Percentiles rank a stretch among this genome's conserved stretches.
phyloP scores from a whole-genome alignment of 2,888 invertebrate species.

The Stenchaetothrips biformis region DNA sequence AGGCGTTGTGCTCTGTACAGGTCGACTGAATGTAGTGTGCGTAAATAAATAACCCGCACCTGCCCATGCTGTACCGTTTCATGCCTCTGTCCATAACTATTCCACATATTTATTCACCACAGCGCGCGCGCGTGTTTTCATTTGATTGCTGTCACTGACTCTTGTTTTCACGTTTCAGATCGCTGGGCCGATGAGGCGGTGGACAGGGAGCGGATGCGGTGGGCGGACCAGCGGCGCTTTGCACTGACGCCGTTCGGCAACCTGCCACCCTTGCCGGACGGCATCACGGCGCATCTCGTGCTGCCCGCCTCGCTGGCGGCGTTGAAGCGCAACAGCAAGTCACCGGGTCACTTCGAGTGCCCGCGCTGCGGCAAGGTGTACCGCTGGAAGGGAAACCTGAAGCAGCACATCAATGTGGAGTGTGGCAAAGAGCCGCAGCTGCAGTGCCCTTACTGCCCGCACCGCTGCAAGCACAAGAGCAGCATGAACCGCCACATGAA shows the following conservation, averaged over 20 bases:
- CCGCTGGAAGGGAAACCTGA: conserved; percentile 37
- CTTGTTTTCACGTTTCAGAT: too few species aligned
- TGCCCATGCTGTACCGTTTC: too few species aligned
- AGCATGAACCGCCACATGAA: conserved; percentile 36
- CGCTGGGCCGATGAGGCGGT: too few species aligned
- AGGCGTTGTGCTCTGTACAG: too few species aligned
- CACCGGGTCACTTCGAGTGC: conserved; percentile 35
- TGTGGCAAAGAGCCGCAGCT: conserved; percentile 46
- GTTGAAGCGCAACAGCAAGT: conserved; percentile 27
- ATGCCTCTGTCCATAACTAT: too few species aligned
- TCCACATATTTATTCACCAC: too few species aligned
- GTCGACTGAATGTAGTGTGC: too few species aligned
- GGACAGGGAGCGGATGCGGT: too few species aligned
- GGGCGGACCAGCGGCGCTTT: too few species aligned
- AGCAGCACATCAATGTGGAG: conserved; percentile 44
- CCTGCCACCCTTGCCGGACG: not conserved
- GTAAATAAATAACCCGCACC: too few species aligned
- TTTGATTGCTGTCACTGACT: too few species aligned
- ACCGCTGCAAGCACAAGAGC: conserved; percentile 36
- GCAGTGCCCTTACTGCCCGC: conserved; percentile 46
- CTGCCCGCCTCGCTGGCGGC: not conserved
- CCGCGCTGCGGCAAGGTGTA: conserved; percentile 39
- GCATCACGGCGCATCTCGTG: not conserved
- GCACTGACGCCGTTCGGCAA: not conserved
- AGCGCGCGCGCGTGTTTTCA: too few species aligned